Evolutionary conservation across 2,888 invertebrate genomes (phyloP).

Genomic region (Drosophila eohydei): DNA sequence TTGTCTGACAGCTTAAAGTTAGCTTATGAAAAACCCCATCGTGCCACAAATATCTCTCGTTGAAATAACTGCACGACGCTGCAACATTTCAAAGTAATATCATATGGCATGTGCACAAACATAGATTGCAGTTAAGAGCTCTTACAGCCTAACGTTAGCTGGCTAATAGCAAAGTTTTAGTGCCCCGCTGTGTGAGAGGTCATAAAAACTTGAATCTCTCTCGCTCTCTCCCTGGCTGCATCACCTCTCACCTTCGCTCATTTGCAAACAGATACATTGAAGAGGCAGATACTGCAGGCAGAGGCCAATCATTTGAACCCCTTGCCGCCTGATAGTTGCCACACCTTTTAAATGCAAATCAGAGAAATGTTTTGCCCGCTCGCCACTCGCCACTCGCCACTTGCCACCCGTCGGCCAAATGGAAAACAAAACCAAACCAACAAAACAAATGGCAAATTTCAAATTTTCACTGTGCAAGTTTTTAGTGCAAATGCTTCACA

Average conservation of each 20-base stretch:
- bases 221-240: neutral
- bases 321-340: slow-evolving; percentile 47
- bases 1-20: too few relatives aligned
- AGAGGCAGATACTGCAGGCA: slow-evolving; percentile 24
- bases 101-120: neutral
- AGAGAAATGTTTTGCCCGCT: slow-evolving; percentile 60
- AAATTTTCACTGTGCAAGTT: slow-evolving; percentile 69
- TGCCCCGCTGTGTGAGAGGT: slow-evolving; percentile 27
- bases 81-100: neutral
- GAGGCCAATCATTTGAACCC: slow-evolving; percentile 26
- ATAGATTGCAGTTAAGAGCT: slow-evolving; percentile 26
- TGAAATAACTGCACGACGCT: neutral
- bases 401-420: slow-evolving; percentile 12
- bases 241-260: neutral
- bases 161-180: slow-evolving; percentile 45
- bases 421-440: slow-evolving; percentile 41
- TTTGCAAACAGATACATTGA: slow-evolving; percentile 51
- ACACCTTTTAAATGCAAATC: slow-evolving; percentile 77
- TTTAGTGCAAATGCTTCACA: slow-evolving; percentile 70
- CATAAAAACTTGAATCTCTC: slow-evolving; percentile 32
- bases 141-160: slow-evolving; percentile 33
- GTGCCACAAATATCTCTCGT: too few relatives aligned
- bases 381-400: neutral
- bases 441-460: slow-evolving; percentile 70
- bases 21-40: too few relatives aligned